Base-by-base conservation (phyloP, 1,140 invertebrate genomes). In the Himalopsyche phryganea region DNA sequence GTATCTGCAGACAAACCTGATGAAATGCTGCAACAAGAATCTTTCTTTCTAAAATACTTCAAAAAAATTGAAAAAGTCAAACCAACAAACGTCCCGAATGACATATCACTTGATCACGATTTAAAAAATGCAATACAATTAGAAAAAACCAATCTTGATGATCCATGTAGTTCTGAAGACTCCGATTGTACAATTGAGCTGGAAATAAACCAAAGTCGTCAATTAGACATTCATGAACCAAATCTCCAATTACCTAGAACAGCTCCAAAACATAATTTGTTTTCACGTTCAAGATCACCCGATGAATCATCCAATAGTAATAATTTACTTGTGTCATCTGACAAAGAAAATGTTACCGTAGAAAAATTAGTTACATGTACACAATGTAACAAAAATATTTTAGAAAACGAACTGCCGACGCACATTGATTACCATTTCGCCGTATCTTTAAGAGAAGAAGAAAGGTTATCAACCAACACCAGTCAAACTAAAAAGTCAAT, bases 391-490 rank as follows among this genome's bases (percentile, higher is more conserved):
- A 81, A 81, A 71, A 69, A 63, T 42, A 71, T 83, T 47, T 50
- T 65, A 0, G 64, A 77, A 32, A 50, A 67, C n/a, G 69, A 75
- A 20, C 66, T 81, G 15, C 70, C 77, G 50, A 73, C 69, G 0
- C 84, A 85, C 67, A 69, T 77, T 10, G 84, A 85, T 69, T 83
- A 81, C 65, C 84, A 85, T 69, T 71, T 81, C 45, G 83, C 83
- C 3, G 71, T 83, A 54, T 74, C 79, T 50, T 60, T 85, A 13
- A 80, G 78, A 66, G 75, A 77, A 45, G 75, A 81, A 66, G 76
- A 84, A 51, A 73, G 72, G 46, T 61, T 73, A 63, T 51, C 60
- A 45, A 62, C 20, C n/a, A 23, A 55, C 23, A 28, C 4, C 9
- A 28, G 4, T 9, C 23, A 45, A 36, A 59, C 52, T 57, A 66